These are phyloP conservation scores for Campylorhamphus procurvoides DNA, from an alignment of 2,113 vertebrate species.

Conservation along the genomic window DNA sequence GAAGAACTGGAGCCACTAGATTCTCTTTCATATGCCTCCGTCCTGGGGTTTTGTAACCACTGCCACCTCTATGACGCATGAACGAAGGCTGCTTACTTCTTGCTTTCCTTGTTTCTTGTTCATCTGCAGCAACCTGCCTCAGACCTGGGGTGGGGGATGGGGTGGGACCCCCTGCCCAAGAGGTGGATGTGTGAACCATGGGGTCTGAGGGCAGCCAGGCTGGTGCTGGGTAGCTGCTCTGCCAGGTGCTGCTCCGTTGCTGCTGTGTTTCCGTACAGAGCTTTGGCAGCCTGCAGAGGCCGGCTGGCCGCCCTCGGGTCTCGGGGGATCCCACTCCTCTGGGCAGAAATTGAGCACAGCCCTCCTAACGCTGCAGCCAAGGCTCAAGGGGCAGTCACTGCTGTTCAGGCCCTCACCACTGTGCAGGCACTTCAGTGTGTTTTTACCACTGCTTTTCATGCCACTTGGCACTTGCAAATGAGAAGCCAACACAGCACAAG, in stretches of 20 bases:
- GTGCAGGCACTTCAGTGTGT: accelerated
- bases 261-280: accelerated
- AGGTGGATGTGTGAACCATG: not conserved
- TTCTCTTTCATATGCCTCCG: not conserved
- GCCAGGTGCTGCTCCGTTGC: not conserved
- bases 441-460: not conserved
- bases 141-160: not conserved
- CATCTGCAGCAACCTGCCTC: not conserved
- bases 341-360: accelerated
- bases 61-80: accelerated
- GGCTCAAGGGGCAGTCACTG: not conserved
- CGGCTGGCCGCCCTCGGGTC: not conserved
- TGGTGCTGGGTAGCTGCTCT: not conserved
- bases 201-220: accelerated
- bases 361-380: not conserved
- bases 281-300: not conserved
- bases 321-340: not conserved
- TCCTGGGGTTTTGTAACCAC: not conserved
- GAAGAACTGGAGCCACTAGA: not conserved
- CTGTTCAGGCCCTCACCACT: not conserved
- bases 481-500: accelerated
- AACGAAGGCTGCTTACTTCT: not conserved
- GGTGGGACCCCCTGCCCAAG: not conserved
- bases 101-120: not conserved
- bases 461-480: not conserved